Conservation (phyloP, 2,888 invertebrate genomes). For the Oxyteleia sp. region DNA sequence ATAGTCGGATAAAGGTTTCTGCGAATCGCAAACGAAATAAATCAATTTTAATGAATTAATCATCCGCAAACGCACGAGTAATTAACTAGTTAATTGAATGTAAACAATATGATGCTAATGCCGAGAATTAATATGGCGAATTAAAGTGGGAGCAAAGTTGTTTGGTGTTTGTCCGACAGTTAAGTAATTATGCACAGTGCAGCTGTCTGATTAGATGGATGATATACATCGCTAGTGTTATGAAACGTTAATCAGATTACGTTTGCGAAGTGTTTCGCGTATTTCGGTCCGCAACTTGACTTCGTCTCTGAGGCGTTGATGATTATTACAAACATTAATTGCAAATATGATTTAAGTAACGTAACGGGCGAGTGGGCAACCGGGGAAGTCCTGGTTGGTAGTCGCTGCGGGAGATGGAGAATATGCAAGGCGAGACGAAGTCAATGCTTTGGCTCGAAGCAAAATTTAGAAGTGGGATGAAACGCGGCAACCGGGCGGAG, state of each 20-base stretch:
- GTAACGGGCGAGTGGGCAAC: constrained; percentile 78
- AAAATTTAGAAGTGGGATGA: constrained; percentile 65
- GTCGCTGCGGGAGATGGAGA: constrained; percentile 42
- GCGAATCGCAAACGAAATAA: constrained; percentile 49
- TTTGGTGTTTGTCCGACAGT: constrained; percentile 66
- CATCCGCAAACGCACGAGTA: constrained; percentile 34
- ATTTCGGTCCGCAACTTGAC: constrained; percentile 65
- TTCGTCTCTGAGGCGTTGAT: constrained; percentile 83
- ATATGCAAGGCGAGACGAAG: constrained; percentile 63
- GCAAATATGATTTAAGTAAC: constrained; percentile 86
- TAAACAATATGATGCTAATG: constrained; percentile 50
- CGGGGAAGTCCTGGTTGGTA: constrained; percentile 65
- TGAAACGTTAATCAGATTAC: constrained; percentile 81
- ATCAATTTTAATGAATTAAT: constrained; percentile 60
- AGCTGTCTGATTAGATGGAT: constrained; percentile 69
- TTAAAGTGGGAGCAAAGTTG: constrained; percentile 55
- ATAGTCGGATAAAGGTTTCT: constrained; percentile 15
- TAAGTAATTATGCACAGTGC: constrained; percentile 66
- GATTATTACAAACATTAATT: constrained; percentile 86
- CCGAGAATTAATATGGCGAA: constrained; percentile 37
- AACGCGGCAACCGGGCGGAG: constrained; percentile 36
- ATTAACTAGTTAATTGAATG: constrained; percentile 59
- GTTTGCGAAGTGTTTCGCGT: constrained; percentile 60
- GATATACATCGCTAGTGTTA: constrained; percentile 61
- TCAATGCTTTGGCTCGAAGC: constrained; percentile 70